Base-by-base conservation (phyloP, 2,888 invertebrate species). In the Brachypterus glaber region DNA sequence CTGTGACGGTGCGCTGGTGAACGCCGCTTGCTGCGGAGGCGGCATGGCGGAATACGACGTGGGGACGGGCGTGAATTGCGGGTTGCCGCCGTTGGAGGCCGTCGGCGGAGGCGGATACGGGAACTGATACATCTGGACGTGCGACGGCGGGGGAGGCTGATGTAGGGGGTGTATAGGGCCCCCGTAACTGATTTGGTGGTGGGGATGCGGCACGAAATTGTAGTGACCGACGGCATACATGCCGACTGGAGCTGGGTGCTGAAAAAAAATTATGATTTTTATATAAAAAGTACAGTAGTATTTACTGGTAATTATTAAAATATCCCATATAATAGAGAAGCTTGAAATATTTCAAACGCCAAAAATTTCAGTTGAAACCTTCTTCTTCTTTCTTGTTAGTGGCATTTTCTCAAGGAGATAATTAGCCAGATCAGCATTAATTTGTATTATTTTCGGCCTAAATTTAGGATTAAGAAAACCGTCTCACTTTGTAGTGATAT, bases 151-250 rank as follows among this genome's bases (percentile, higher is more conserved):
- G 11, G 44, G 41, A 4, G 69, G 68, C 42, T 58, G 61, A 44
- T 59, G 59, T 33, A 71, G 48, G 24, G 70, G 69, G 46, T 71
- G 70, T 63, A 71, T 60, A 51, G 71, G 70, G 44, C 69, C 70
- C 51, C 69, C 70, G 46, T 69, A 71, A 30, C 66, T 60, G 31
- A 69, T 63, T 37, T 68, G 66, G 39, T 64, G 63, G 48, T 74
- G 75, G 48, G 71, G 71, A 4, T 76, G 75, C 50, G 82, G 83
- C 7, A 80, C 71, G 58, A 83, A 85, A 50, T 77, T 76, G 60
- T 84, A 84, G 14, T 83, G 80, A 34, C 67, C 65, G 12, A 73
- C 69, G 1, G 74, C 70, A 47, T 77, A 80, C 24, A 77, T 65
- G 41, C 76, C 74, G 30, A 77, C 61, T 2, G 78, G 77, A 15